Percentiles rank a stretch among this genome's conserved stretches.
Evolutionary conservation across 2,888 invertebrate species (phyloP).

Genomic region (Acleris laterana): DNA sequence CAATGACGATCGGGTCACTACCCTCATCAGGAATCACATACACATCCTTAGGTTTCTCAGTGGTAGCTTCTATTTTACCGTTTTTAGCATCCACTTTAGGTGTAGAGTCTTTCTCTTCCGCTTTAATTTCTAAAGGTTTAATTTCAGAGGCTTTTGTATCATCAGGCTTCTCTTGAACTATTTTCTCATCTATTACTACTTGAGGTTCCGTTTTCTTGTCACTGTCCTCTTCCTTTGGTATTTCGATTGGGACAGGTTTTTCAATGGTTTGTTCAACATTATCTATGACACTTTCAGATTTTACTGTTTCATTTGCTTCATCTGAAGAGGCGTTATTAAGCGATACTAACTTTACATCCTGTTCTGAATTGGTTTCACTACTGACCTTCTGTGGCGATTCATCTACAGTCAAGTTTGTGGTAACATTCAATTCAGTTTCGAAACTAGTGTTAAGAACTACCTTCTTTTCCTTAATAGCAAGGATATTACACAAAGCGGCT

Average conservation of each 20-base stretch:
- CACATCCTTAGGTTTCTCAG: constrained; percentile 66
- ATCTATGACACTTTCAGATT: constrained; percentile 58
- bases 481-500: constrained; percentile 90
- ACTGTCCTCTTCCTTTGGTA: constrained; percentile 62
- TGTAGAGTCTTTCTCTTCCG: constrained; percentile 58
- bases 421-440: constrained; percentile 78
- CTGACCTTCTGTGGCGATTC: constrained; percentile 62
- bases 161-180: constrained; percentile 53
- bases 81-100: constrained; percentile 60
- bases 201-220: constrained; percentile 59
- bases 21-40: constrained; percentile 56
- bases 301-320: constrained; percentile 62
- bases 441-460: constrained; percentile 87
- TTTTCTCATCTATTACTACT: constrained; percentile 55
- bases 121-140: constrained; percentile 52
- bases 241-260: constrained; percentile 55
- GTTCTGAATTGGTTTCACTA: constrained; percentile 66
- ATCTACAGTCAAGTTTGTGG: constrained; percentile 73
- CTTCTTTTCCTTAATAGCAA: constrained; percentile 88
- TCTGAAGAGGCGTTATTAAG: constrained; percentile 63
- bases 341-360: constrained; percentile 65
- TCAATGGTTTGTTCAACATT: constrained; percentile 56
- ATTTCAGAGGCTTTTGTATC: constrained; percentile 47
- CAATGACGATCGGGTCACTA: constrained; percentile 67
- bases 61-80: constrained; percentile 55